Evolutionary conservation across 2,888 invertebrate genomes (phyloP).

Genomic region (Lycaena phlaeas): DNA sequence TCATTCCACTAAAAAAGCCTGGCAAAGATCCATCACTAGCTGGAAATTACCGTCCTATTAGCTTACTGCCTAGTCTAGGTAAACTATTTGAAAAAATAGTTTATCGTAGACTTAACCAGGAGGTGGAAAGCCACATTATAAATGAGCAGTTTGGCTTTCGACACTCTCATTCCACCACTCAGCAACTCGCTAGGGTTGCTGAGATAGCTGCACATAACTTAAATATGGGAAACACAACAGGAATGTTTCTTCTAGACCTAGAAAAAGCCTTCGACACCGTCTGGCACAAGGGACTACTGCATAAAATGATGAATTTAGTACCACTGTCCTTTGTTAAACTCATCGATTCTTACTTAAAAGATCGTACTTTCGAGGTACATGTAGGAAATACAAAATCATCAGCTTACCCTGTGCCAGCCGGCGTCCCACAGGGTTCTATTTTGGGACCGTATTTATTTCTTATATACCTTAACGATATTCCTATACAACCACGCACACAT

Average conservation of each 20-base stretch:
- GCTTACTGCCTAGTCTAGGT: background rate
- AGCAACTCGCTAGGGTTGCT: conserved; percentile 11
- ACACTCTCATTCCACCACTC: conserved; percentile 3
- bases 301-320: conserved; percentile 9
- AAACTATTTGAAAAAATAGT: background rate
- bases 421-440: conserved; percentile 4
- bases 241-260: conserved; percentile 14
- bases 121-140: background rate
- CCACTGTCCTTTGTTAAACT: background rate
- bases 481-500: conserved; percentile 5
- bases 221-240: conserved; percentile 9
- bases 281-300: conserved; percentile 13
- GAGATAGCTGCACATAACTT: conserved; percentile 12
- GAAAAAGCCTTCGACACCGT: conserved; percentile 15
- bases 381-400: background rate
- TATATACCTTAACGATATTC: conserved; percentile 2
- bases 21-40: no score
- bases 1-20: no score
- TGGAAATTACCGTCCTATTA: background rate
- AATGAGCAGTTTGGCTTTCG: conserved; percentile 1
- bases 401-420: background rate
- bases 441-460: conserved; percentile 6
- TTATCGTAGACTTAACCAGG: background rate
- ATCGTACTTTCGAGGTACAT: background rate
- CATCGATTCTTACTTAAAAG: background rate